These are phyloP conservation scores for Xenus cinereus DNA, from an alignment of 2,113 vertebrate species.

Conservation along the genomic window DNA sequence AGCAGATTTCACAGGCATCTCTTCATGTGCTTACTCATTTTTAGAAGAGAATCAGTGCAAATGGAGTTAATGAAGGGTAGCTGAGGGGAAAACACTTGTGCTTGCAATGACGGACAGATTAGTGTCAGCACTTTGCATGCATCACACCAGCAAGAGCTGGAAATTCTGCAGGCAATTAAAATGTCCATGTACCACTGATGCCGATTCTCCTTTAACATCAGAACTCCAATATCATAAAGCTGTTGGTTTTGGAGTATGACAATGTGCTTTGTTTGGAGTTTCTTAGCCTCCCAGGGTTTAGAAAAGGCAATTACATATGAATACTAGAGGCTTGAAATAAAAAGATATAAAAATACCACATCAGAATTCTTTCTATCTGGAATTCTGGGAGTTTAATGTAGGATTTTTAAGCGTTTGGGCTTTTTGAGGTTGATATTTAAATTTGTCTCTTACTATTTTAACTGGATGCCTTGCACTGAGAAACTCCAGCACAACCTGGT, in stretches of 20 bases:
- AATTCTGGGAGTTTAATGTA: neutral
- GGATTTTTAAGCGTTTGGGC: neutral
- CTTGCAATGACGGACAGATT: slow-evolving; percentile 1
- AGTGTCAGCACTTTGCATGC: neutral
- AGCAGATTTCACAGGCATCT: slow-evolving; percentile 2
- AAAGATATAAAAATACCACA: neutral
- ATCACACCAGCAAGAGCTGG: neutral
- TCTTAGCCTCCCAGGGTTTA: neutral
- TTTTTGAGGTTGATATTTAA: neutral
- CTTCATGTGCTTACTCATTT: slow-evolving; percentile 43
- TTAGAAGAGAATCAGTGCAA: slow-evolving; percentile 26
- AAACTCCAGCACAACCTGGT: neutral
- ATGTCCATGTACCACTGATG: neutral
- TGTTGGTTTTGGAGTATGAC: neutral
- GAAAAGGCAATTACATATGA: neutral
- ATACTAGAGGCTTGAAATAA: neutral
- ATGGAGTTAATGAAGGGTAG: slow-evolving; percentile 21
- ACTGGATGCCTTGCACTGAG: neutral
- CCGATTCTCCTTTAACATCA: neutral
- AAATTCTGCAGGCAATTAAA: slow-evolving; percentile 21
- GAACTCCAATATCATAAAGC: neutral
- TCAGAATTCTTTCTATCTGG: neutral
- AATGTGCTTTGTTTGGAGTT: neutral
- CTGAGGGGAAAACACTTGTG: neutral
- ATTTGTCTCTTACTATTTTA: neutral